Evolutionary conservation across 2,888 invertebrate species (phyloP).

Genomic region (Ophonus ardosiacus): DNA sequence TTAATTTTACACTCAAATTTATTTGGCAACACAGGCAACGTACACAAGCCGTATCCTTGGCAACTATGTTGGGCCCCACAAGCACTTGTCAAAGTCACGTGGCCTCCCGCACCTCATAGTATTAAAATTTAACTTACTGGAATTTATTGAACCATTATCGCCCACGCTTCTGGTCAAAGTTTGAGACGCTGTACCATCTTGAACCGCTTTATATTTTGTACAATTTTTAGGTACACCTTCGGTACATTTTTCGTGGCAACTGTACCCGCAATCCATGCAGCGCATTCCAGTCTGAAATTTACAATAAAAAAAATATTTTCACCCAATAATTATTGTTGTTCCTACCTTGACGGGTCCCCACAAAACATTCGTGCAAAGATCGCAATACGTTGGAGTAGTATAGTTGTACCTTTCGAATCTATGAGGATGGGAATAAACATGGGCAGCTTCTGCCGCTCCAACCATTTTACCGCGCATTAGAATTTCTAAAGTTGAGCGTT

Average conservation of each 20-base stretch:
- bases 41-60: too few species aligned
- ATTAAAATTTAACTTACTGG: conserved; percentile 76
- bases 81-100: too few species aligned
- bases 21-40: too few species aligned
- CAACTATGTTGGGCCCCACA: too few species aligned
- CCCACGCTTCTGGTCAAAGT: conserved; percentile 80
- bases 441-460: conserved; percentile 78
- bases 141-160: conserved; percentile 85
- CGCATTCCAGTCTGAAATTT: conserved; percentile 74
- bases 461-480: conserved; percentile 86
- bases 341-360: conserved; percentile 93
- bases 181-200: conserved; percentile 77
- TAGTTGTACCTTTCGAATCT: conserved; percentile 92
- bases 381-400: conserved; percentile 92
- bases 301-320: conserved; percentile 11
- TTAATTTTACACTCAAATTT: too few species aligned
- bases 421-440: conserved; percentile 85
- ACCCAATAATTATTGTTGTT: background rate
- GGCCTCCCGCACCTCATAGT: too few species aligned
- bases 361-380: conserved; percentile 91
- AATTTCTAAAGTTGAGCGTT: conserved; percentile 93
- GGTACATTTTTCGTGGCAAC: conserved; percentile 96
- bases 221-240: conserved; percentile 92
- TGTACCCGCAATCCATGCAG: conserved; percentile 96
- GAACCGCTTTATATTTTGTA: conserved; percentile 85